Evolutionary conservation across 2,888 invertebrate genomes (phyloP).

Genomic region (Aporophyla lueneburgensis): DNA sequence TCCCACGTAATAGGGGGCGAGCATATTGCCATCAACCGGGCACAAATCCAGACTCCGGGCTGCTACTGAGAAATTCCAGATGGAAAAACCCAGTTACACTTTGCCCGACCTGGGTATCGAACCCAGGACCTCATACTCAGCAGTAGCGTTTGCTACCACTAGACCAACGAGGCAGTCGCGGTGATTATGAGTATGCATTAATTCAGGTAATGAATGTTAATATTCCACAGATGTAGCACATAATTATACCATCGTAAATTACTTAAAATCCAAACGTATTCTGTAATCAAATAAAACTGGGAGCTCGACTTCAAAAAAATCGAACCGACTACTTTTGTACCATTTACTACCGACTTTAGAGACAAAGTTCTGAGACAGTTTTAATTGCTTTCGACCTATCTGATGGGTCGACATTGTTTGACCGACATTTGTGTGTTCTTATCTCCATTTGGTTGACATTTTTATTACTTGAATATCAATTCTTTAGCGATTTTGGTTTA

Average conservation of each 20-base stretch:
- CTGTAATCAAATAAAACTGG: slow-evolving; percentile 20
- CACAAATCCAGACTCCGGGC: too few species aligned
- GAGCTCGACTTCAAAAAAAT: slow-evolving; percentile 25
- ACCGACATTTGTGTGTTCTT: slow-evolving; percentile 62
- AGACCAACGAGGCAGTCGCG: too few species aligned
- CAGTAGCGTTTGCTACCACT: too few species aligned
- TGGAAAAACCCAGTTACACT: too few species aligned
- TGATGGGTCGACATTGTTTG: slow-evolving; percentile 69
- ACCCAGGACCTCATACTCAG: too few species aligned
- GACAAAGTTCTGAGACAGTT: slow-evolving; percentile 77
- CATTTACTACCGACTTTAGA: slow-evolving; percentile 58
- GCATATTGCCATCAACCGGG: too few species aligned
- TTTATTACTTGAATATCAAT: slow-evolving; percentile 43
- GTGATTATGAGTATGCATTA: too few species aligned
- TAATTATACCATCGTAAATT: background rate
- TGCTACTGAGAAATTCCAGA: too few species aligned
- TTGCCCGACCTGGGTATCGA: too few species aligned
- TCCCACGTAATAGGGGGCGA: too few species aligned
- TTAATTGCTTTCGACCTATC: slow-evolving; percentile 80
- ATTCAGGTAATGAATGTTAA: too few species aligned
- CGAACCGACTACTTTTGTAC: slow-evolving; percentile 26
- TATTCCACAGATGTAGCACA: background rate
- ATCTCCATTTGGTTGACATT: slow-evolving; percentile 50
- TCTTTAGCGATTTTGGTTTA: slow-evolving; percentile 8
- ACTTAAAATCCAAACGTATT: slow-evolving; percentile 6